Percentiles rank a stretch among this genome's conserved stretches.
Evolutionary conservation across 2,797 vertebrate species (phyloP).

Genomic region (Phalanger gymnotis): DNA sequence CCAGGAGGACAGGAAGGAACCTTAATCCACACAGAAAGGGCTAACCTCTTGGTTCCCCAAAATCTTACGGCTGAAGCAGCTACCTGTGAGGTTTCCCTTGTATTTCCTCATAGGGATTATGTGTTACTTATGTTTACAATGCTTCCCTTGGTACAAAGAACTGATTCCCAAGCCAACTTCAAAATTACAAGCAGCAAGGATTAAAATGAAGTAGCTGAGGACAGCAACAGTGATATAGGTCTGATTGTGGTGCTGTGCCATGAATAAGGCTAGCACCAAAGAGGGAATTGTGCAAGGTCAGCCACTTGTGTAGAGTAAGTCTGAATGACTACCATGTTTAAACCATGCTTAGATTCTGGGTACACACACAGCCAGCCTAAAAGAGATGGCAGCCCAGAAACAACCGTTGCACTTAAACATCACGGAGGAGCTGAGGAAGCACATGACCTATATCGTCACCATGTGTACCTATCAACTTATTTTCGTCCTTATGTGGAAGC

Average conservation of each 20-base stretch:
- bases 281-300: neutral
- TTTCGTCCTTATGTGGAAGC: neutral
- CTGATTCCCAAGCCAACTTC: neutral
- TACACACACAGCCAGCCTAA: neutral
- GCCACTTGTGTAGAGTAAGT: neutral
- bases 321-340: neutral
- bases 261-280: neutral
- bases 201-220: neutral
- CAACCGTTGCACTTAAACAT: neutral
- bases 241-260: neutral
- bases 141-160: neutral
- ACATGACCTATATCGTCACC: neutral
- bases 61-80: neutral
- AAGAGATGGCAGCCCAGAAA: neutral
- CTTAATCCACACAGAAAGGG: neutral
- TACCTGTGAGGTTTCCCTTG: neutral
- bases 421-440: neutral
- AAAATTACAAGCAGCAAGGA: neutral
- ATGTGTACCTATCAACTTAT: neutral
- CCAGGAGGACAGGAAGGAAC: neutral
- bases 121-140: neutral
- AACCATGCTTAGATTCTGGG: neutral
- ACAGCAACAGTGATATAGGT: neutral
- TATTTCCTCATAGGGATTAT: neutral
- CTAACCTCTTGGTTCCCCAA: neutral